Percentiles rank a stretch among this genome's conserved stretches.
Conservation (phyloP, 2,888 invertebrate species). For the Drymonia ruficornis region DNA sequence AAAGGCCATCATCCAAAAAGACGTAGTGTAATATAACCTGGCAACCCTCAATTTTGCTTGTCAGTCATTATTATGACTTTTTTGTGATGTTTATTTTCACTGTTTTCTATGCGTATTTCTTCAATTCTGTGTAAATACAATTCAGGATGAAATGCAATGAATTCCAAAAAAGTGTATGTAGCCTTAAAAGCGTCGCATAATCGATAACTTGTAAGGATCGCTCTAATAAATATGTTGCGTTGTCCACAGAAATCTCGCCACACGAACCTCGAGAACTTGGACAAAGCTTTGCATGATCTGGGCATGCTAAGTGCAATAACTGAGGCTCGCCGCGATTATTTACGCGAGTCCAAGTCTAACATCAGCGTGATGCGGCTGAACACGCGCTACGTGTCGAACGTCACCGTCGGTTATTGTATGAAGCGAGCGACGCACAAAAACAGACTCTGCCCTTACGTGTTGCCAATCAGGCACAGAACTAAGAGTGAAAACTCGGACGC, state of each 20-base stretch:
- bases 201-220: conserved; percentile 26
- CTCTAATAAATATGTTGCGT: conserved; percentile 51
- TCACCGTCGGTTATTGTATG: conserved; percentile 86
- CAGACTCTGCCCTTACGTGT: conserved; percentile 85
- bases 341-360: conserved; percentile 79
- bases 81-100: conserved; percentile 83
- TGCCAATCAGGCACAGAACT: conserved; percentile 84
- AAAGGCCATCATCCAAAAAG: no score
- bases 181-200: conserved; percentile 16
- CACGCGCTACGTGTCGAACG: conserved; percentile 86
- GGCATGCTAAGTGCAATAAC: conserved; percentile 86
- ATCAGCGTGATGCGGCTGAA: conserved; percentile 83
- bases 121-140: conserved; percentile 50
- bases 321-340: conserved; percentile 83
- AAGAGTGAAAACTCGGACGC: conserved; percentile 87
- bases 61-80: conserved; percentile 70
- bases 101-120: conserved; percentile 63
- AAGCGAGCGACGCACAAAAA: conserved; percentile 80
- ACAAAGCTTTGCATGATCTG: conserved; percentile 85
- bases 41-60: conserved; percentile 30
- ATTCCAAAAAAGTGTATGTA: conserved; percentile 66
- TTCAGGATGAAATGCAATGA: conserved; percentile 76
- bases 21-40: conserved; percentile 11
- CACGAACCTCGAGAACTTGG: conserved; percentile 83
- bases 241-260: conserved; percentile 75